A percentile compares a stretch with the other conserved stretches of the same genome.
phyloP scores from a whole-genome alignment of 1,140 invertebrate genomes.

The Drosophila micromelanica region DNA sequence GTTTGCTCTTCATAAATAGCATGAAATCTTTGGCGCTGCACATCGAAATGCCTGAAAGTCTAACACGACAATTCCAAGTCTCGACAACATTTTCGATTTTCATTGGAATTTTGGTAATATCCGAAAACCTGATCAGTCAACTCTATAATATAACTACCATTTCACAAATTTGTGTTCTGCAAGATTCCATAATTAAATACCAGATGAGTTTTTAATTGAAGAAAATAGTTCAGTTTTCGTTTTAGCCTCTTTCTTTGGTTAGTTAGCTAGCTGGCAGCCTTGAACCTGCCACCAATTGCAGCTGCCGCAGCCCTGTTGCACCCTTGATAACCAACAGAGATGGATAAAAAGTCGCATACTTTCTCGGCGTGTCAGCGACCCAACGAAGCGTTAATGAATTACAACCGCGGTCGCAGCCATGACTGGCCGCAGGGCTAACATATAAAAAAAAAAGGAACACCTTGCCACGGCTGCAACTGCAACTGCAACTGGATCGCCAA shows the following conservation, averaged over 20 bases:
- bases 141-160: conserved; percentile 52
- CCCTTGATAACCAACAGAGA: conserved; percentile 29
- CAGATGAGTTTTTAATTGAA: too few relatives aligned
- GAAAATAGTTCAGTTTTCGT: too few relatives aligned
- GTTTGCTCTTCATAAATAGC: conserved; percentile 82
- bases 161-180: conserved; percentile 57
- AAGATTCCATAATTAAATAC: too few relatives aligned
- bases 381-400: conserved; percentile 81
- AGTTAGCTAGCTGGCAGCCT: conserved; percentile 10
- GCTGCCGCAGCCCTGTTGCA: conserved; percentile 11
- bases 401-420: conserved; percentile 64
- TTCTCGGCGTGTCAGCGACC: conserved; percentile 64
- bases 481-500: conserved; percentile 12
- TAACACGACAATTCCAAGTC: conserved; percentile 74
- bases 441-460: conserved; percentile 45
- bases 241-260: background rate
- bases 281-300: conserved; percentile 49
- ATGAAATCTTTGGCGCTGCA: conserved; percentile 76
- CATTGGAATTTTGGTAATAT: conserved; percentile 68
- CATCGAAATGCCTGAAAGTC: conserved; percentile 80
- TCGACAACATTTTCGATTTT: conserved; percentile 73
- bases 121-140: background rate
- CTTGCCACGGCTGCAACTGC: conserved; percentile 47
- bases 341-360: conserved; percentile 69
- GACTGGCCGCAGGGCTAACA: conserved; percentile 35